Evolutionary conservation across 1,140 invertebrate species (phyloP).

Genomic region (Drosophila sechellia): DNA sequence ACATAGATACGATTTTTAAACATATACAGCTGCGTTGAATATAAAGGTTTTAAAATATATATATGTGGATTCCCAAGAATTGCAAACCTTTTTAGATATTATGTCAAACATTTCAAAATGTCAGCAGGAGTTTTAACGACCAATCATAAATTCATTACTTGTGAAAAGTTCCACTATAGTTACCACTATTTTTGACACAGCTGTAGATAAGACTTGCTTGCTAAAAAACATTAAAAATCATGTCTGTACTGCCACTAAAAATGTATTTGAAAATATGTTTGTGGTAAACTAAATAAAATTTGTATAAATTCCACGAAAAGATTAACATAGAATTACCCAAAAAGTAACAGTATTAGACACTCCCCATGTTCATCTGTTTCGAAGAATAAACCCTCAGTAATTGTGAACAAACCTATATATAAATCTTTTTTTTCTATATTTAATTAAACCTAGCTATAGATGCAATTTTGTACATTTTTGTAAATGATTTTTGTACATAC

Average conservation of each 20-base stretch:
- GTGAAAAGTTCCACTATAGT: background rate
- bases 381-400: slow-evolving; percentile 20
- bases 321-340: slow-evolving; percentile 7
- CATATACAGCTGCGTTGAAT: background rate
- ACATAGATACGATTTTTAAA: background rate
- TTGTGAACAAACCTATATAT: slow-evolving; percentile 31
- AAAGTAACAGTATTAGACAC: slow-evolving; percentile 33
- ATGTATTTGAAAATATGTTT: background rate
- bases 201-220: background rate
- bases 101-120: background rate
- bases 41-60: background rate
- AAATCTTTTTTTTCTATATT: slow-evolving; percentile 14
- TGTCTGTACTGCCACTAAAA: background rate
- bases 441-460: slow-evolving; percentile 44
- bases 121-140: background rate
- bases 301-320: slow-evolving; percentile 1
- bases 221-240: background rate
- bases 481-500: slow-evolving; percentile 78
- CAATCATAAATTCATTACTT: background rate
- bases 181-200: background rate
- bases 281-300: background rate
- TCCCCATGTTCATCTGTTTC: slow-evolving; percentile 26
- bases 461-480: slow-evolving; percentile 74
- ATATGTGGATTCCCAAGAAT: too few relatives aligned
- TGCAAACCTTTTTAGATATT: background rate